A percentile compares a stretch with the other conserved stretches of the same genome.
Conservation (phyloP, 2,888 invertebrate genomes). For the Rhagonycha lutea region DNA sequence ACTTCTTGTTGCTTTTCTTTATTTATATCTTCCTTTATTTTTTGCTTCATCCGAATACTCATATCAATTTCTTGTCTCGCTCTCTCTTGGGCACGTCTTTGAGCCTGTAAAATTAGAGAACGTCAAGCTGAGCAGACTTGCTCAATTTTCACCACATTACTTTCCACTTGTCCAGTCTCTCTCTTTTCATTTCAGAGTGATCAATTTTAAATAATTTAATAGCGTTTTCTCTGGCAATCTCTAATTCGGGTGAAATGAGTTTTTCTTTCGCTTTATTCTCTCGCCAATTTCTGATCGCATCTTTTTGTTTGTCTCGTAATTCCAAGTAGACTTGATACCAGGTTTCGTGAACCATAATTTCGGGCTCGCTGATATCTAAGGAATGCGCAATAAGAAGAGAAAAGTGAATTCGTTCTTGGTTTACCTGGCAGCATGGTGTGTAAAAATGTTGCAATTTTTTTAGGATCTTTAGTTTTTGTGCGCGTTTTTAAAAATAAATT, state of each 20-base stretch:
- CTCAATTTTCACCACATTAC: neutral
- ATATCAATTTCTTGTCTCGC: neutral
- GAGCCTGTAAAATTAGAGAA: neutral
- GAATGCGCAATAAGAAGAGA: slow-evolving; percentile 3
- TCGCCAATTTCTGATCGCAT: slow-evolving; percentile 55
- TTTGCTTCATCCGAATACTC: neutral
- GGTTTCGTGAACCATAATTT: slow-evolving; percentile 55
- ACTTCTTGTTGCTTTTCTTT: neutral
- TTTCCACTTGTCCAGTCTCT: neutral
- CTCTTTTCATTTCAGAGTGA: neutral
- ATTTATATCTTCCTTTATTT: neutral
- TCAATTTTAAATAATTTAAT: neutral
- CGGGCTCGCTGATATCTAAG: slow-evolving; percentile 48
- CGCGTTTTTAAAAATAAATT: slow-evolving; percentile 57
- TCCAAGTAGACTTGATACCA: slow-evolving; percentile 57
- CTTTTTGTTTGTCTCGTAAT: slow-evolving; percentile 54
- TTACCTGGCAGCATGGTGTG: slow-evolving; percentile 47
- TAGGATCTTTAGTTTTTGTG: slow-evolving; percentile 42
- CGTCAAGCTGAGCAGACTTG: neutral
- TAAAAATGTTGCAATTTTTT: slow-evolving; percentile 39
- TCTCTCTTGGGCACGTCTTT: neutral
- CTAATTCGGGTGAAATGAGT: neutral
- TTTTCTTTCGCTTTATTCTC: slow-evolving; percentile 37
- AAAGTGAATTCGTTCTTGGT: neutral
- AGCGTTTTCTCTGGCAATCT: neutral